Conservation (phyloP, 2,888 invertebrate species). For the Volucella zonaria region DNA sequence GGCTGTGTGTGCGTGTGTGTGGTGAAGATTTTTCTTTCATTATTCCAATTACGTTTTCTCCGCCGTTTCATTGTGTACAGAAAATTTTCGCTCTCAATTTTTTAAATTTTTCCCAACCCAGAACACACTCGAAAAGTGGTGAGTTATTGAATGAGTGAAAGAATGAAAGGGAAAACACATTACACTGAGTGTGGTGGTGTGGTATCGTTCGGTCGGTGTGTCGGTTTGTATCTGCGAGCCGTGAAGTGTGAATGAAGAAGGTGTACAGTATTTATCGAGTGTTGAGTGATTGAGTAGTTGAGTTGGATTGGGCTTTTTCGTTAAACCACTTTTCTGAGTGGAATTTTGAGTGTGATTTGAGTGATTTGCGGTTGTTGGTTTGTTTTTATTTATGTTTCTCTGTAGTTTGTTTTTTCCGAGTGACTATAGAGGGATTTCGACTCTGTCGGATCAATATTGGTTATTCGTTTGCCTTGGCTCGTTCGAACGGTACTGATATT, state of each 20-base stretch:
- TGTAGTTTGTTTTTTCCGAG: constrained; percentile 26
- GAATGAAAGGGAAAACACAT: constrained; percentile 69
- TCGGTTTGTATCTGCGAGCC: no score
- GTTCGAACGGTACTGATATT: constrained; percentile 29
- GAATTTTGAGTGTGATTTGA: constrained; percentile 1
- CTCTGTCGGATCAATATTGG: constrained; percentile 65
- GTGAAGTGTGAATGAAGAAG: background rate
- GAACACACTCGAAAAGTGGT: constrained; percentile 30
- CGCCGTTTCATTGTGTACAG: constrained; percentile 54
- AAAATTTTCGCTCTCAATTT: constrained; percentile 30
- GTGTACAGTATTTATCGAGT: constrained; percentile 13
- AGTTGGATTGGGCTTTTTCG: background rate
- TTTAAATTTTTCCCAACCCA: constrained; percentile 11
- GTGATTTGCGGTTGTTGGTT: constrained; percentile 1
- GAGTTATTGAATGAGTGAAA: constrained; percentile 17
- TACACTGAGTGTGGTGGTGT: background rate
- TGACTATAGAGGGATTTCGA: constrained; percentile 29
- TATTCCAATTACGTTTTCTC: constrained; percentile 57
- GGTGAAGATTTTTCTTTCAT: constrained; percentile 48
- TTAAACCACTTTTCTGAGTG: background rate
- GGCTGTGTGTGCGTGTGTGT: constrained; percentile 17
- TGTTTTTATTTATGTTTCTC: constrained; percentile 45
- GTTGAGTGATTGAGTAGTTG: background rate
- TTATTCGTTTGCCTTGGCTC: constrained; percentile 47
- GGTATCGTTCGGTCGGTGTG: no score